Evolutionary conservation across 1,140 invertebrate genomes (phyloP).

Genomic region (Melipona quadrifasciata): DNA sequence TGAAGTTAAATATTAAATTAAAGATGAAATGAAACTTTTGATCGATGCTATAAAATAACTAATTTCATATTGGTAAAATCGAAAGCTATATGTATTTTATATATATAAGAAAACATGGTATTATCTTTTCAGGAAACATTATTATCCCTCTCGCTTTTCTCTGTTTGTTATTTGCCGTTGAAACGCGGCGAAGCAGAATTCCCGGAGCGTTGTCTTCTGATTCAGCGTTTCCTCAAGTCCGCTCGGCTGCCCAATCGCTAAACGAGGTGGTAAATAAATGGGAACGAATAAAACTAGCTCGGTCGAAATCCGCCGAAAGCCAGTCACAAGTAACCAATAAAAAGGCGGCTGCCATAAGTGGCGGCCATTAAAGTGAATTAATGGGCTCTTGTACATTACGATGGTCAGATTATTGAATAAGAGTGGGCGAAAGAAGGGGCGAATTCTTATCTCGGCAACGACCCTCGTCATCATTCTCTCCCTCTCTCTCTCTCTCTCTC

Average conservation of each 20-base stretch:
- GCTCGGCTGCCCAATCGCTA: not conserved
- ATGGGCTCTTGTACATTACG: constrained; percentile 35
- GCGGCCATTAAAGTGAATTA: constrained; percentile 48
- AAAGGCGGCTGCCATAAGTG: constrained; percentile 2
- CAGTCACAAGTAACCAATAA: constrained; percentile 19
- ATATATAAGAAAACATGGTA: not conserved
- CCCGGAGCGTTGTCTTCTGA: not conserved
- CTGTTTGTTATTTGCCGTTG: not conserved
- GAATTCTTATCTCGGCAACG: constrained; percentile 46
- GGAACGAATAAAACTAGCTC: not conserved
- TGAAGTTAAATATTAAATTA: too few relatives aligned
- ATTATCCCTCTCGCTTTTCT: not conserved
- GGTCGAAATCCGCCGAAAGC: not conserved
- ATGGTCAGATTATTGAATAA: constrained; percentile 39
- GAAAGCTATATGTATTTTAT: not conserved
- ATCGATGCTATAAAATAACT: not conserved
- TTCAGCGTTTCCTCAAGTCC: not conserved
- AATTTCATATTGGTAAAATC: not conserved
- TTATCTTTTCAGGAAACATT: not conserved
- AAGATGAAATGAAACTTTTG: too few relatives aligned
- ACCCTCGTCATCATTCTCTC: constrained; percentile 18
- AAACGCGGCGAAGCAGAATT: not conserved
- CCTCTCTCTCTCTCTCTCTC: not conserved
- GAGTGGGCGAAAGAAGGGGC: not conserved
- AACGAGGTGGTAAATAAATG: not conserved